Base-by-base conservation (phyloP, 1,140 invertebrate genomes). In the Ptiloglossa arizonensis region DNA sequence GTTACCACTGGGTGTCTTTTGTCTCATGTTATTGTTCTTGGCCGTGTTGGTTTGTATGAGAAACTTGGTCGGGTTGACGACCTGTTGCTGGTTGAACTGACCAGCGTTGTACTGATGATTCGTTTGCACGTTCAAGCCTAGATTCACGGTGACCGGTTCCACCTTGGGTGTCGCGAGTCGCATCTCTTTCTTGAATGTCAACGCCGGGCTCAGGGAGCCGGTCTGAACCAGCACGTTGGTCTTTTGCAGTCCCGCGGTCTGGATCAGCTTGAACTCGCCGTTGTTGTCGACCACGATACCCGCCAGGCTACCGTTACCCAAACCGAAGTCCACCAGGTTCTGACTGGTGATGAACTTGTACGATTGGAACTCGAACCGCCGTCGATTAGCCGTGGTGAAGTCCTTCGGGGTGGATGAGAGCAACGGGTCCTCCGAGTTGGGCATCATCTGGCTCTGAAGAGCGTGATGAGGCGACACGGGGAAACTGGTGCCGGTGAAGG, bases 361-460 rank as follows among this genome's bases (percentile, higher is more conserved):
- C 5, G 95, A 93, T 46, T 95, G 94, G 68, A 95, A 94, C 81
- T 95, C 95, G 73, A 95, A 94, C 79, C 94, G 94, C 59, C 94
- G 94, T 56, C 94, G 93, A 11, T 86, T 88, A 15, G 94, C 93
- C 0, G 94, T 94, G 2, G 94, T 94, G 88, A 97, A 97, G 82
- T 97, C 96, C 72, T 96, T 95, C 0, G 96, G 96, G 80, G 95
- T 96, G 22, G 96, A 97, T 0, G 96, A 97, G 22, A 97, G 87
- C 1, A 97, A 87, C 0, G 96, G 96, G 89, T 97, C 96, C 82
- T 97, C 96, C 0, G 96, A 97, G 87, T 97, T 97, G 9, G 96
- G 94, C 96, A 97, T 96, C 95, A 96, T 96, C 87, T 96, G 95
- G 48, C 94, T 95, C 85, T 96, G 95, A 4, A 96, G 87, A 0